phyloP scores from a whole-genome alignment of 2,888 invertebrate genomes.

The Agelastica alni region DNA sequence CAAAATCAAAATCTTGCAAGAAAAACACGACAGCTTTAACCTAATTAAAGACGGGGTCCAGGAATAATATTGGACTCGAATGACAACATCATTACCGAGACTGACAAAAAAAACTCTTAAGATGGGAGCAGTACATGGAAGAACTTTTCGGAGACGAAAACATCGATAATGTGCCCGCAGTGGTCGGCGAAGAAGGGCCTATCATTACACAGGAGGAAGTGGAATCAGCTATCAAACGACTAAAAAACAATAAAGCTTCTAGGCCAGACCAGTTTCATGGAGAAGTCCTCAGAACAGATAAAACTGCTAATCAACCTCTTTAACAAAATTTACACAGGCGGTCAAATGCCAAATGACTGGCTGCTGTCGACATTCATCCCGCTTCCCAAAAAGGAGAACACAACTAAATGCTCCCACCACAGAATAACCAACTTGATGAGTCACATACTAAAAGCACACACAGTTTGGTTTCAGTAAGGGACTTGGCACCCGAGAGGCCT shows the following conservation, averaged over 20 bases:
- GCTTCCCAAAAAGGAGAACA: not conserved
- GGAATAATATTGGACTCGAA: not conserved
- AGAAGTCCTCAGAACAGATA: not conserved
- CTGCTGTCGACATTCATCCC: too few relatives aligned
- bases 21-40: not conserved
- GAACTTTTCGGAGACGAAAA: not conserved
- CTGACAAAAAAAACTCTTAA: not conserved
- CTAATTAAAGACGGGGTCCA: not conserved
- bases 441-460: too few relatives aligned
- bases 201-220: not conserved
- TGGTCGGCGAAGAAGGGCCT: not conserved
- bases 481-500: too few relatives aligned
- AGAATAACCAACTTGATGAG: slow-evolving; percentile 68
- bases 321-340: not conserved
- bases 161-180: not conserved
- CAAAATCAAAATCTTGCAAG: not conserved
- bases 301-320: not conserved
- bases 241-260: not conserved
- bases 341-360: not conserved
- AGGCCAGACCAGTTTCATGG: not conserved
- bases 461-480: too few relatives aligned
- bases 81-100: not conserved
- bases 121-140: not conserved
- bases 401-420: not conserved
- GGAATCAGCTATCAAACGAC: not conserved